These are phyloP conservation scores for Albula goreensis DNA, from an alignment of 2,113 vertebrate species.

Conservation along the genomic window DNA sequence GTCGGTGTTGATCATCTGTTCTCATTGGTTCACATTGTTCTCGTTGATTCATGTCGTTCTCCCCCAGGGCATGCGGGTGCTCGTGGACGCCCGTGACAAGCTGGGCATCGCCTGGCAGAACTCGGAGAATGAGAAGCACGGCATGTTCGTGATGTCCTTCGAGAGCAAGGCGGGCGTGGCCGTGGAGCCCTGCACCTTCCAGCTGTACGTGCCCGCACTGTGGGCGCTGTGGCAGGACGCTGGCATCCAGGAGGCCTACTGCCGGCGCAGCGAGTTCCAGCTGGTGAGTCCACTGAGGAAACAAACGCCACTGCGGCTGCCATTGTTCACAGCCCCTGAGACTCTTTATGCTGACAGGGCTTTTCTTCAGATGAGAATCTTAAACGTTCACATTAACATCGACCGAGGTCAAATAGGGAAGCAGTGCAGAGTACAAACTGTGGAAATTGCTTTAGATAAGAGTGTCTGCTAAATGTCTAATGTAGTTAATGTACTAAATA, in stretches of 20 bases:
- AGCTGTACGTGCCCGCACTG: slow-evolving; percentile 88
- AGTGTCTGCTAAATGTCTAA: too few species aligned
- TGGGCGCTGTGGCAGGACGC: slow-evolving; percentile 83
- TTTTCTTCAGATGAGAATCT: too few species aligned
- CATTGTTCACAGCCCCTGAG: too few species aligned
- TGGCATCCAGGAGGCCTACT: slow-evolving; percentile 85
- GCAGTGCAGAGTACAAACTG: too few species aligned
- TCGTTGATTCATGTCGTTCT: not conserved
- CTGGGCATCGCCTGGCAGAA: slow-evolving; percentile 91
- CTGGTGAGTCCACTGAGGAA: slow-evolving; percentile 76
- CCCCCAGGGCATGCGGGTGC: slow-evolving; percentile 84
- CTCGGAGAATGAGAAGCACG: slow-evolving; percentile 92
- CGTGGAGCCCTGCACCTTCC: slow-evolving; percentile 89
- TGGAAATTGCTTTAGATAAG: too few species aligned
- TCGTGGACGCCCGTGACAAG: slow-evolving; percentile 94
- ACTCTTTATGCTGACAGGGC: too few species aligned
- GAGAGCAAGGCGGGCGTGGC: slow-evolving; percentile 84
- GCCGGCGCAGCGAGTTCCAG: slow-evolving; percentile 89
- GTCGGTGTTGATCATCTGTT: not conserved
- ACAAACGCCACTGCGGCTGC: too few species aligned
- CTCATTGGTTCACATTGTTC: not conserved
- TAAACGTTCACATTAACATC: too few species aligned
- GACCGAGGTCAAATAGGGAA: too few species aligned
- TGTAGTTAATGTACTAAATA: too few species aligned
- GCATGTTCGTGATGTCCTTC: slow-evolving; percentile 95